Conservation (phyloP, 2,888 invertebrate genomes). For the Unio pictorum region DNA sequence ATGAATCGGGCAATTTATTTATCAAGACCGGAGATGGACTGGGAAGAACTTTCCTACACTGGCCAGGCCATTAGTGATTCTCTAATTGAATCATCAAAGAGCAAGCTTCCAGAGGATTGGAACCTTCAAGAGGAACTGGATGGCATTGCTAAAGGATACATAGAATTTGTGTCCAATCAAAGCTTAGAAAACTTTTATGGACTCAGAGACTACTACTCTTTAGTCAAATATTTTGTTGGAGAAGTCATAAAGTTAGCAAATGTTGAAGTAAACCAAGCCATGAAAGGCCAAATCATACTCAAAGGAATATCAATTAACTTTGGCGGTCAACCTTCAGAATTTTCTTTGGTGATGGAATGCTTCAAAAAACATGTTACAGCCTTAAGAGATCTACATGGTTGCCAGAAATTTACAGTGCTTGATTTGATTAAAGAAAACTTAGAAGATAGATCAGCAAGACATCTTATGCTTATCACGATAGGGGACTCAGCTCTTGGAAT, state of each 20-base stretch:
- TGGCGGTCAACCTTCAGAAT: constrained; percentile 40
- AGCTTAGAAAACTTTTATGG: constrained; percentile 42
- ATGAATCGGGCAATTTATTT: constrained; percentile 60
- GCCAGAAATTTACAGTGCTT: constrained; percentile 10
- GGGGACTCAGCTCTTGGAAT: constrained; percentile 44
- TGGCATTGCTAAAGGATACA: constrained; percentile 20
- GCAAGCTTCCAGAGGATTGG: background rate
- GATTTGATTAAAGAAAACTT: constrained; percentile 43
- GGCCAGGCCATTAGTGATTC: constrained; percentile 41
- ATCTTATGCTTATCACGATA: constrained; percentile 43
- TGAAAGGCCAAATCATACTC: constrained; percentile 14
- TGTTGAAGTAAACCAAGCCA: constrained; percentile 2
- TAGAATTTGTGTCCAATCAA: constrained; percentile 13
- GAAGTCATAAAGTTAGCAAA: background rate
- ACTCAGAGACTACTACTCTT: constrained; percentile 40
- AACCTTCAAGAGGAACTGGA: constrained; percentile 11
- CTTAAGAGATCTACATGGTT: background rate
- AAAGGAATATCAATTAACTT: constrained; percentile 48
- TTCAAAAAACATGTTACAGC: too few species aligned
- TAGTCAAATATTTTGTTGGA: constrained; percentile 21
- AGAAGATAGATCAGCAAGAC: constrained; percentile 32
- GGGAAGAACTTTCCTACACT: constrained; percentile 45
- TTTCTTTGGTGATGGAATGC: background rate
- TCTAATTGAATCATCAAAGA: constrained; percentile 1
- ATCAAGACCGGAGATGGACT: constrained; percentile 51